phyloP scores from a whole-genome alignment of 2,888 invertebrate genomes.

The Euplagia quadripunctaria region DNA sequence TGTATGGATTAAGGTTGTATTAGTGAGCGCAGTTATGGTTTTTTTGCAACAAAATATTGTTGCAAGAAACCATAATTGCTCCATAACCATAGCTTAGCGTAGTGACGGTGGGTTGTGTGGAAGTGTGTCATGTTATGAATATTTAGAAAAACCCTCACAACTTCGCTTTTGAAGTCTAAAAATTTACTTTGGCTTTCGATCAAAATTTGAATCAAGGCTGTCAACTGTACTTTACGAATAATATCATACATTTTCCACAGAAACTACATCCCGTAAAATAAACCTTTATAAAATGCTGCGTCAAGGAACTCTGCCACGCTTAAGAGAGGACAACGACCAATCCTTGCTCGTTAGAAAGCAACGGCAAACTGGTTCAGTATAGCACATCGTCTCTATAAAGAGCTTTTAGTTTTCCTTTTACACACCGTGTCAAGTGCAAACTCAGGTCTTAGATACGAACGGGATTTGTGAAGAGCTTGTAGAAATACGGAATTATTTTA shows the following conservation, averaged over 20 bases:
- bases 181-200: no score
- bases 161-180: background rate
- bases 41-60: no score
- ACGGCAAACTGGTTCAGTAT: slow-evolving; percentile 37
- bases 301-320: background rate
- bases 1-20: no score
- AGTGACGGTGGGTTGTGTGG: no score
- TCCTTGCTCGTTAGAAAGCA: slow-evolving; percentile 27
- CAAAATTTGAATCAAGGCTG: no score
- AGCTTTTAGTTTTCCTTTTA: slow-evolving; percentile 49
- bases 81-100: no score
- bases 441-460: slow-evolving; percentile 15
- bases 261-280: background rate
- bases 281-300: background rate
- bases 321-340: slow-evolving; percentile 1
- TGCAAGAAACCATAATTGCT: no score
- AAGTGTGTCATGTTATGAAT: no score
- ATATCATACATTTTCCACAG: background rate
- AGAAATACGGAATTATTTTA: background rate
- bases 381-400: slow-evolving; percentile 30
- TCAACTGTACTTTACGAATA: background rate
- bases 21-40: no score
- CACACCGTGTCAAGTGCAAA: slow-evolving; percentile 27
- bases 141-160: background rate
- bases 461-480: background rate